Evolutionary conservation across 2,888 invertebrate genomes (phyloP).

Genomic region (Cryptus armator): DNA sequence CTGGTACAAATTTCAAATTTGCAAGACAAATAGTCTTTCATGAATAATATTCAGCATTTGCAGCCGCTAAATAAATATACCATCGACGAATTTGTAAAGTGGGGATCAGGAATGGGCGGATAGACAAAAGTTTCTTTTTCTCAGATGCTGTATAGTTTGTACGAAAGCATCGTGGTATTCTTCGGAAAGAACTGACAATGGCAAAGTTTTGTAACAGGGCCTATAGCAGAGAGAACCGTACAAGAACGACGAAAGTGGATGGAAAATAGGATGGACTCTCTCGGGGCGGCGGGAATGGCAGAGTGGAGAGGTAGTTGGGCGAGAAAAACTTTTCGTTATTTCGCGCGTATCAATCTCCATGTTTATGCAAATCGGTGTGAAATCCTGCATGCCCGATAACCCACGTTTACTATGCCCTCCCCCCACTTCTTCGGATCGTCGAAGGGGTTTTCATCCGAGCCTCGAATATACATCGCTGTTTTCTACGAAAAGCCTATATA

Average conservation of each 20-base stretch:
- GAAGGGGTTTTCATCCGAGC: slow-evolving; percentile 43
- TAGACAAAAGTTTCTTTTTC: slow-evolving; percentile 20
- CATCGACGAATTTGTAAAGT: slow-evolving; percentile 40
- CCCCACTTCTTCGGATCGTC: slow-evolving; percentile 43
- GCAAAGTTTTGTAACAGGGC: slow-evolving; percentile 25
- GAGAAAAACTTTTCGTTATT: slow-evolving; percentile 61
- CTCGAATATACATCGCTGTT: slow-evolving; percentile 35
- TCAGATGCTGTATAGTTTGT: not conserved
- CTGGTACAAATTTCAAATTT: not conserved
- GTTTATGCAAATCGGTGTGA: slow-evolving; percentile 64
- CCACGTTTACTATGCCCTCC: slow-evolving; percentile 49
- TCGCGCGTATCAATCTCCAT: slow-evolving; percentile 66
- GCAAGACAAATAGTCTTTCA: not conserved
- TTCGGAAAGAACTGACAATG: slow-evolving; percentile 12
- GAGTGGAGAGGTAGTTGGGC: not conserved
- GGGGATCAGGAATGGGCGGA: slow-evolving; percentile 13
- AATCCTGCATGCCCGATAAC: slow-evolving; percentile 59
- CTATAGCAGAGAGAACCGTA: slow-evolving; percentile 26
- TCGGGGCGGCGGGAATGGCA: slow-evolving; percentile 1
- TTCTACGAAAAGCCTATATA: slow-evolving; percentile 24
- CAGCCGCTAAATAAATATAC: not conserved
- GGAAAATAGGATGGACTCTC: slow-evolving; percentile 61
- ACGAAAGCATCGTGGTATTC: not conserved
- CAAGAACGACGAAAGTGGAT: slow-evolving; percentile 62
- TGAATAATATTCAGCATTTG: not conserved